phyloP scores from a whole-genome alignment of 2,888 invertebrate species.

The Eilema griseolum region DNA sequence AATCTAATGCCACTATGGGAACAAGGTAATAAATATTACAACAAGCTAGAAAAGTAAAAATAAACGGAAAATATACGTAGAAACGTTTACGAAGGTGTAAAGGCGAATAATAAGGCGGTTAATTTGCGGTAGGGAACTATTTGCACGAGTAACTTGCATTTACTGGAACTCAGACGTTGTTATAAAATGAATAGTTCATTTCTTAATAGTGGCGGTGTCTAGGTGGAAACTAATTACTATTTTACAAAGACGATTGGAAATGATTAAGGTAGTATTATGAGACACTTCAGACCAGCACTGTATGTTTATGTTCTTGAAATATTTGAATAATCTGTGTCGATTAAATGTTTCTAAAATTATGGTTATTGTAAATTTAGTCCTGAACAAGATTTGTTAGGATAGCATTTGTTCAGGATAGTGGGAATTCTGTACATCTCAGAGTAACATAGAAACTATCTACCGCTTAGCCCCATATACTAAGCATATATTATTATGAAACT shows the following conservation, averaged over 20 bases:
- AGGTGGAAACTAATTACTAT: not conserved
- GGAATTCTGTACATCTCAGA: not conserved
- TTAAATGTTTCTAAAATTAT: not conserved
- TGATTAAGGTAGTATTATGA: not conserved
- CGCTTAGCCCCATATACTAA: not conserved
- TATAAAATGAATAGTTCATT: constrained; percentile 46
- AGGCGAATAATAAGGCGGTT: constrained; percentile 34
- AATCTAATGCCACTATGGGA: not conserved
- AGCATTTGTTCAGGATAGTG: not conserved
- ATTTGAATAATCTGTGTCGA: not conserved
- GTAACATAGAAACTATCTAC: not conserved
- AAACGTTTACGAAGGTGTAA: constrained; percentile 18
- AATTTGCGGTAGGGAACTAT: constrained; percentile 27
- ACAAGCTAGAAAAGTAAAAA: not conserved
- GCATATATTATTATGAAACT: not conserved
- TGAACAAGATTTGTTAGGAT: not conserved
- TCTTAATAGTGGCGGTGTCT: constrained; percentile 24
- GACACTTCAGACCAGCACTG: not conserved
- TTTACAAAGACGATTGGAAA: not conserved
- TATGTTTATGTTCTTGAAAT: not conserved
- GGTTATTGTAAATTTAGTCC: not conserved
- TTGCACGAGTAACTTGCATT: constrained; percentile 32
- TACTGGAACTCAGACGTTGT: constrained; percentile 22
- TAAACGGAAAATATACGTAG: constrained; percentile 12
- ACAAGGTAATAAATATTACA: not conserved